These are phyloP conservation scores for Cerceris rybyensis DNA, from an alignment of 2,888 invertebrate genomes.

Conservation along the genomic window DNA sequence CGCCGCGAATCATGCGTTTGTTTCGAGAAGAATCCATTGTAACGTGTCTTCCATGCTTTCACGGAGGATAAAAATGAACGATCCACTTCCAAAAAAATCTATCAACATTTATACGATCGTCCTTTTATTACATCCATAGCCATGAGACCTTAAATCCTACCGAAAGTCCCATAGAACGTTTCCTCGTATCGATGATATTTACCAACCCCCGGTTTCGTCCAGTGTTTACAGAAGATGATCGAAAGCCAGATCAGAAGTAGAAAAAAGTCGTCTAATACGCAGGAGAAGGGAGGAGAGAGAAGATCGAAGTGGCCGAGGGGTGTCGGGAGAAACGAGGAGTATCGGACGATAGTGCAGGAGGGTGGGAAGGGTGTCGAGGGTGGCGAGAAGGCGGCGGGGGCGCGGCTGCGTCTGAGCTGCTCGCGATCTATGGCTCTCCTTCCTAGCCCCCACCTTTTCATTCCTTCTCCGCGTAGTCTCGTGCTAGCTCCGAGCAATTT, in stretches of 20 bases:
- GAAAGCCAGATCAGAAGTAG: conserved; percentile 64
- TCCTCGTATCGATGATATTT: conserved; percentile 10
- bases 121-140: too few relatives aligned
- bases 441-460: conserved; percentile 34
- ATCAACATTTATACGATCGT: too few relatives aligned
- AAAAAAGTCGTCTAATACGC: conserved; percentile 48
- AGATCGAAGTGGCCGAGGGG: conserved; percentile 51
- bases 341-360: conserved; percentile 64
- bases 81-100: too few relatives aligned
- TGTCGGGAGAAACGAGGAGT: conserved; percentile 60
- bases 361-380: conserved; percentile 48
- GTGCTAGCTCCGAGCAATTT: conserved; percentile 70
- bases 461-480: conserved; percentile 47
- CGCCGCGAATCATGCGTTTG: neutral
- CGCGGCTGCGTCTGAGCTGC: conserved; percentile 79
- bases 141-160: too few relatives aligned
- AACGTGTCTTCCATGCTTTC: too few relatives aligned
- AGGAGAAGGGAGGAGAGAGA: conserved; percentile 32
- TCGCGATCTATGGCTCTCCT: conserved; percentile 77
- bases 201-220: conserved; percentile 41
- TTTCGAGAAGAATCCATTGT: neutral
- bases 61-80: too few relatives aligned
- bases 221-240: conserved; percentile 75
- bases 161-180: too few relatives aligned
- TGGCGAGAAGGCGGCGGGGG: conserved; percentile 66